Evolutionary conservation across 1,140 invertebrate genomes (phyloP).

Genomic region (Muscidifurax raptorellus): DNA sequence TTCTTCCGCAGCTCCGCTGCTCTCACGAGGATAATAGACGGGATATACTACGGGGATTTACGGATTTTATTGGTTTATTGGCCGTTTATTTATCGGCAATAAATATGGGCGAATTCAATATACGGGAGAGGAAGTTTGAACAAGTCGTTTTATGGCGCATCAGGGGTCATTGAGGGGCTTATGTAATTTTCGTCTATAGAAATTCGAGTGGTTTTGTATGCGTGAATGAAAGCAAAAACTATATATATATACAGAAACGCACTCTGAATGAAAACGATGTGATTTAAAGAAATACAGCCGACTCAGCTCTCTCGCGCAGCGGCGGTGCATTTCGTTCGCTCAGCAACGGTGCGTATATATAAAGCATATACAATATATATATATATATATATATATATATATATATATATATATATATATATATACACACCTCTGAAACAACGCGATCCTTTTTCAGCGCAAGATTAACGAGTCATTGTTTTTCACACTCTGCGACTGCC

Average conservation of each 20-base stretch:
- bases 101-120: background rate
- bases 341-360: background rate
- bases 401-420: too few relatives aligned
- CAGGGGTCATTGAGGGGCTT: background rate
- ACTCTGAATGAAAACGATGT: background rate
- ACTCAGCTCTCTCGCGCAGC: background rate
- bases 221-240: background rate
- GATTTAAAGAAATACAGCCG: background rate
- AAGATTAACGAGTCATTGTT: slow-evolving; percentile 14
- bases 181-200: background rate
- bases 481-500: background rate
- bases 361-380: too few relatives aligned
- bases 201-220: background rate
- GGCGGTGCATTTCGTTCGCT: background rate
- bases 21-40: too few relatives aligned
- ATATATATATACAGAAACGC: background rate
- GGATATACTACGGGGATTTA: background rate
- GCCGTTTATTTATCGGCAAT: background rate
- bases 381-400: too few relatives aligned
- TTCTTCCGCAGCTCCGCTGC: background rate
- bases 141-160: background rate
- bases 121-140: background rate
- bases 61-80: background rate
- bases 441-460: background rate
- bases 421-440: background rate